Evolutionary conservation across 2,797 vertebrate genomes (phyloP), one percentile per base, ranked within the genome.

Genomic region (Spinibarbus caldwelli): DNA sequence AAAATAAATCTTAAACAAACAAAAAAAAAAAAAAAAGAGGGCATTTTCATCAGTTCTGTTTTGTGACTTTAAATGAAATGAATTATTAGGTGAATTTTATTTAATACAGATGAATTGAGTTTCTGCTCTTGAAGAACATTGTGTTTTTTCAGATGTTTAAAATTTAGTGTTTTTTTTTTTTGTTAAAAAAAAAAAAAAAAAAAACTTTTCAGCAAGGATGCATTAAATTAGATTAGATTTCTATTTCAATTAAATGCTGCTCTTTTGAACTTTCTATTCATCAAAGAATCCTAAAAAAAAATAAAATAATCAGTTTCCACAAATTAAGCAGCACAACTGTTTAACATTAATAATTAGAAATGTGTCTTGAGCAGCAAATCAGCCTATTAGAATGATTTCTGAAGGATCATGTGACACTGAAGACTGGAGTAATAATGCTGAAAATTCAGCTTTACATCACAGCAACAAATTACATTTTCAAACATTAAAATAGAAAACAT

Each of bases 1-100:
- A 41, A 41, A 41, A 41, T 41, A 41, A 38, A 36, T 36, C 36
- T 36, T 36, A 0, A 38, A 45, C n/a, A 45, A n/a, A n/a, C n/a
- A n/a, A n/a, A n/a, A n/a, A n/a, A 14, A 14, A 38, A 0, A 8
- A 41, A 15, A 47, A 14, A n/a, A n/a, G n/a, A 14, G 0, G 1
- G 7, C 21, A 54, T 59, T 59, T 59, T n/a, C 10, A 5, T 59
- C 10, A 5, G 54, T 59, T 59, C 23, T 26, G n/a, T 26, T 57
- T 10, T 57, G 54, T 11, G 54, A 57, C 54, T 59, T 59, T 31
- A 64, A 66, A 31, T 21, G 0, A 67, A 64, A 15, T 14, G 2
- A 14, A 15, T 6, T 2, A 62, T 57, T 8, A 26, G 11, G 57
- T 5, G 11, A 26, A n/a, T 57, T 10, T n/a, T 8, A 23, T 23